A percentile compares a stretch with the other conserved stretches of the same genome.
phyloP scores from a whole-genome alignment of 2,797 vertebrate species.

The Sphenodon punctatus region DNA sequence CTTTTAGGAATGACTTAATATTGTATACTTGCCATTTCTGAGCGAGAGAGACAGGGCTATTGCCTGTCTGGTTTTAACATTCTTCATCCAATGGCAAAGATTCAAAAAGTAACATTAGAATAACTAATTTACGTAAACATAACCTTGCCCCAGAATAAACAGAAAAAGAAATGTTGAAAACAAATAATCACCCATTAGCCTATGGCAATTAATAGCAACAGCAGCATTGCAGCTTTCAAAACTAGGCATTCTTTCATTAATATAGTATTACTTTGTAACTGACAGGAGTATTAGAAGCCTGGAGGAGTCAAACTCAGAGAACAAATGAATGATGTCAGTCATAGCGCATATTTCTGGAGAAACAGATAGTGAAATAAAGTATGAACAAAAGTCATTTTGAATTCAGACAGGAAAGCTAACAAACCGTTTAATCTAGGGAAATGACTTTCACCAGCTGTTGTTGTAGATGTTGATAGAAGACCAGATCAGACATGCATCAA shows the following conservation, averaged over 20 bases:
- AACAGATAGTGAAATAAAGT: neutral
- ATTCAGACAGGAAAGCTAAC: neutral
- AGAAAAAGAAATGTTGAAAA: constrained; percentile 17
- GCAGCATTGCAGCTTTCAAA: constrained; percentile 1
- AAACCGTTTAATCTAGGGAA: neutral
- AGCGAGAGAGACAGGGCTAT: constrained; percentile 21
- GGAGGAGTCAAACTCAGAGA: neutral
- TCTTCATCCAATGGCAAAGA: constrained; percentile 14
- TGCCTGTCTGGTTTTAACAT: neutral
- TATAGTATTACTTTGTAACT: neutral
- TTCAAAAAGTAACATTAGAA: constrained; percentile 3
- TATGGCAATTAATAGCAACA: neutral
- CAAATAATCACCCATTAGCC: neutral
- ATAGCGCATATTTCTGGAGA: rapidly evolving
- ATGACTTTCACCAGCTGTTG: neutral
- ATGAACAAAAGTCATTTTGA: neutral
- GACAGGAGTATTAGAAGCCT: neutral
- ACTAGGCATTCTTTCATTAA: neutral
- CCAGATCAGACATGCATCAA: neutral
- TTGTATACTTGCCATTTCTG: constrained; percentile 28
- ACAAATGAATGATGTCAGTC: neutral
- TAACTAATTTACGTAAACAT: neutral
- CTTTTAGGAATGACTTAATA: constrained; percentile 7
- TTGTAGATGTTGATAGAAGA: neutral
- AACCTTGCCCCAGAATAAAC: constrained; percentile 20